Conservation (phyloP, 2,797 vertebrate species). For the Glyptemys insculpta region DNA sequence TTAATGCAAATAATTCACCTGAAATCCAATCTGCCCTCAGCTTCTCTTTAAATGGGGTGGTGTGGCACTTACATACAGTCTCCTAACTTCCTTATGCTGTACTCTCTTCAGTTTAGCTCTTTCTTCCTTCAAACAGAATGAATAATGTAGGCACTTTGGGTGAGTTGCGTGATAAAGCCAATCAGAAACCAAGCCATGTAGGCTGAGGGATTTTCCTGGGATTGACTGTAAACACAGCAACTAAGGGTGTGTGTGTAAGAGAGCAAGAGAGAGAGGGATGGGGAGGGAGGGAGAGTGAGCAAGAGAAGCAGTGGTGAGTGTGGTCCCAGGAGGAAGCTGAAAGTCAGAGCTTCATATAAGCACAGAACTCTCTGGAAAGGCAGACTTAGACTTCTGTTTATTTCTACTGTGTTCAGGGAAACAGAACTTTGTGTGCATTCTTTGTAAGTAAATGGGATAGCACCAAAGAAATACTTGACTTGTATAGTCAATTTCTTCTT, state of each 20-base stretch:
- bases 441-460: too few species aligned
- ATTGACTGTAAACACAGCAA: neutral
- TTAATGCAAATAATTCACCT: neutral
- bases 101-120: neutral
- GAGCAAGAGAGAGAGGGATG: too few species aligned
- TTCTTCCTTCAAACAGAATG: neutral
- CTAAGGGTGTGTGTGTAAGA: neutral
- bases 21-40: neutral
- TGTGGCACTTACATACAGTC: neutral
- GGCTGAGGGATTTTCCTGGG: neutral
- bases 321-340: too few species aligned
- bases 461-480: too few species aligned
- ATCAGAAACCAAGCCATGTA: neutral
- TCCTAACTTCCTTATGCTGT: neutral
- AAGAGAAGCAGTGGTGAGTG: too few species aligned
- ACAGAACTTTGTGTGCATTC: too few species aligned
- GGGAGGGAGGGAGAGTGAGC: too few species aligned
- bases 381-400: too few species aligned
- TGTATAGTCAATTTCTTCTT: too few species aligned
- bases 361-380: too few species aligned
- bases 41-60: neutral
- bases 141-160: neutral
- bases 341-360: too few species aligned
- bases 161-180: neutral
- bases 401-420: too few species aligned